Base-by-base conservation (phyloP, 35 echinoderm and acorn worm species). In the Holothuria glaberrima region DNA sequence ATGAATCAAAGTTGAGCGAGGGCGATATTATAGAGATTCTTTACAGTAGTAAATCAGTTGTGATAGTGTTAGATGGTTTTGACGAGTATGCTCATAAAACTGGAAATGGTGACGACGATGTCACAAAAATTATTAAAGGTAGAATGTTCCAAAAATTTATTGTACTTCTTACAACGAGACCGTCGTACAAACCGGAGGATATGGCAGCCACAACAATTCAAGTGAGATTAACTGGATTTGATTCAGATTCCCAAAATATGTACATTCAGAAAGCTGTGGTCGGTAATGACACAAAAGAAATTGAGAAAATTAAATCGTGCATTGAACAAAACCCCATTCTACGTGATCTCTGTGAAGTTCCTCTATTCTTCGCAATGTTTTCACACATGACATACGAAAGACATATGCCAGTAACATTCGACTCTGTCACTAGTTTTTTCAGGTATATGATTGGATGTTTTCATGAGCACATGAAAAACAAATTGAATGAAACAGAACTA, bases 341-440 rank as follows among this genome's bases (percentile, higher is more conserved):
- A 41, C 28, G 36, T 28, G 71, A 75, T 41, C 71, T 75, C 6
- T 75, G 71, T 38, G 30, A 48, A 41, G 71, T 75, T 38, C 71
- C 71, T 28, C 32, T 75, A 4, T 48, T 75, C n/a, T 75, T 75
- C 38, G 71, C 45, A 22, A 48, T 75, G 71, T 75, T 45, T 21
- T 32, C 71, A 9, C 71, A 75, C 3, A 38, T 75, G 71, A 48
- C 71, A 41, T 41, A 75, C 16, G 71, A 48, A 14, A 75, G 34
- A 41, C 2, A 41, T 2, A 2, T 41, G 36, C 7, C n/a, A n/a
- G 36, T 58, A 10, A 38, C 0, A 22, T 75, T 75, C 16, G 10
- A 21, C 9, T 41, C 78, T 52, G 78, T 58, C 9, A 82, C 78
- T 48, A 82, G 27, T 28, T 82, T 82, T 19, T 82, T 82, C 48